Evolutionary conservation across 1,140 invertebrate species (phyloP).

Genomic region (Nephila pilipes): DNA sequence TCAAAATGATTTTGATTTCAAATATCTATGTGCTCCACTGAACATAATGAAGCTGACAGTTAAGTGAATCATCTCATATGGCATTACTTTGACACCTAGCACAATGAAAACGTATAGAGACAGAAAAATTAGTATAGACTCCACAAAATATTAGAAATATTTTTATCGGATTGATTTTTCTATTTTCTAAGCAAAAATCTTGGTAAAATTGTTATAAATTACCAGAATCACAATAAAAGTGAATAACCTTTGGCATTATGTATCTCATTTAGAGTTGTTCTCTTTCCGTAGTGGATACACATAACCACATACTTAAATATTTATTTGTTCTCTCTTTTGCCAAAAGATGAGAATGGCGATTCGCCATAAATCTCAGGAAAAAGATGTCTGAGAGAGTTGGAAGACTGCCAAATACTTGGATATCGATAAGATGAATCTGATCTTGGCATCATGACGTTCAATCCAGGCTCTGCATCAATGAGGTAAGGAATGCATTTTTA

Average conservation of each 20-base stretch:
- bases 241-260: conserved; percentile 34
- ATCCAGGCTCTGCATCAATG: conserved; percentile 46
- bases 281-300: background rate
- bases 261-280: background rate
- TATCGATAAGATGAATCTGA: conserved; percentile 59
- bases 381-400: conserved; percentile 50
- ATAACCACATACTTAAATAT: conserved; percentile 52
- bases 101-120: too few relatives aligned
- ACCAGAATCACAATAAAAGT: background rate
- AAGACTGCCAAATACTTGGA: conserved; percentile 39
- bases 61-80: too few relatives aligned
- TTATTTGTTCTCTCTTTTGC: conserved; percentile 43
- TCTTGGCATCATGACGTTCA: conserved; percentile 38
- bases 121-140: too few relatives aligned
- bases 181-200: background rate
- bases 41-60: too few relatives aligned
- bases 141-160: background rate
- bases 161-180: background rate
- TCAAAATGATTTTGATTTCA: too few relatives aligned
- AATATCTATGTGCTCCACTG: too few relatives aligned
- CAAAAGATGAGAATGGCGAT: conserved; percentile 41
- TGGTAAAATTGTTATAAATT: background rate
- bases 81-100: too few relatives aligned
- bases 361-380: conserved; percentile 54
- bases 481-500: conserved; percentile 16